Evolutionary conservation across 1,140 invertebrate species (phyloP).

Genomic region (Hylyphantes graminicola): DNA sequence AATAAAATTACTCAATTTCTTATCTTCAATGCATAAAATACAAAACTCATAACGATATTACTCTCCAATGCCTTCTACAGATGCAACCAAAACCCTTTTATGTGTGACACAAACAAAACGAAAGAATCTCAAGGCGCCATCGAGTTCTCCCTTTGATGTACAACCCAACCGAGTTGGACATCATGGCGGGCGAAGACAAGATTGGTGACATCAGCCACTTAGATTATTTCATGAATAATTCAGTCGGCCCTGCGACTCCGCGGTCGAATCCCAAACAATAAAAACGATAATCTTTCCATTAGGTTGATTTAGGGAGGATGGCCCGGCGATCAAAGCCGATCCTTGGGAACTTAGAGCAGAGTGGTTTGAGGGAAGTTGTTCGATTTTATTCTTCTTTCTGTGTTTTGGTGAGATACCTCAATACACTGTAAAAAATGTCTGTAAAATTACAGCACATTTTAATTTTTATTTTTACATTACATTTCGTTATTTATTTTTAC

Average conservation of each 20-base stretch:
- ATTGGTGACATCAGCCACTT: conserved; percentile 59
- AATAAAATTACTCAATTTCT: too few species aligned
- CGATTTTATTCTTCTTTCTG: not conserved
- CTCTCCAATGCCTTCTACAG: too few species aligned
- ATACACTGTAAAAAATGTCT: too few species aligned
- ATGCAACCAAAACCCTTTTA: too few species aligned
- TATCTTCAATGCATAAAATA: too few species aligned
- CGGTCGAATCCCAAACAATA: conserved; percentile 53
- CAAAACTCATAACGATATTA: too few species aligned
- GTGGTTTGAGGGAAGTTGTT: conserved; percentile 5
- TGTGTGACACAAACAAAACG: too few species aligned
- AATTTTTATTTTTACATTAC: too few species aligned
- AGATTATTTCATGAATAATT: conserved; percentile 61
- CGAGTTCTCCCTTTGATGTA: conserved; percentile 1
- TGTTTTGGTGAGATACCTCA: not conserved
- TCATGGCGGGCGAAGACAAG: conserved; percentile 40
- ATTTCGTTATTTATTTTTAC: too few species aligned
- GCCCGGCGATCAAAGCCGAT: not conserved
- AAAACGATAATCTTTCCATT: conserved; percentile 61
- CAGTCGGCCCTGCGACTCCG: conserved; percentile 10
- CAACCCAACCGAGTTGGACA: conserved; percentile 13
- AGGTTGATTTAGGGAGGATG: conserved; percentile 50
- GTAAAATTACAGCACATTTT: too few species aligned
- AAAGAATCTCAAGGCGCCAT: not conserved
- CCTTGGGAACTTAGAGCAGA: not conserved